A percentile compares a stretch with the other conserved stretches of the same genome.
Conservation (phyloP, 1,140 invertebrate species). For the Ips typographus region DNA sequence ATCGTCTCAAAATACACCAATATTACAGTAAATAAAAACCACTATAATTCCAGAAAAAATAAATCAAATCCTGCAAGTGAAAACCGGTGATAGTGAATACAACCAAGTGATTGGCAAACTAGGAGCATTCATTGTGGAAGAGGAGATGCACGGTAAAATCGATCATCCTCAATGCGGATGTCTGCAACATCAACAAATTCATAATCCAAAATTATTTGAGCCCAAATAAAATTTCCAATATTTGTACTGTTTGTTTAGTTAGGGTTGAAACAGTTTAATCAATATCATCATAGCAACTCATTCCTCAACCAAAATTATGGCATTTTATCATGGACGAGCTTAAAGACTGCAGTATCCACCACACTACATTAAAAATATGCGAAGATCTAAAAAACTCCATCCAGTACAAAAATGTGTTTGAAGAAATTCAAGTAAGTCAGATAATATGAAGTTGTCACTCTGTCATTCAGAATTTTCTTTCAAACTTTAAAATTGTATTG, state of each 20-base stretch:
- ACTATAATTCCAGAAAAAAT: conserved; percentile 39
- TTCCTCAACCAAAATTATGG: neutral
- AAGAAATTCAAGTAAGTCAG: conserved; percentile 60
- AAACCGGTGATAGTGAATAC: conserved; percentile 40
- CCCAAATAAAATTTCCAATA: too few relatives aligned
- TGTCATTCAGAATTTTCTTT: conserved; percentile 4
- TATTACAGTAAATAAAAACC: neutral
- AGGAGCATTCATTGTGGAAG: conserved; percentile 37
- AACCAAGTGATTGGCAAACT: conserved; percentile 32
- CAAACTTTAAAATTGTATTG: conserved; percentile 15
- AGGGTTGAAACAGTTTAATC: neutral
- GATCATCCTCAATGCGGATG: conserved; percentile 18
- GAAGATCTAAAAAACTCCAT: conserved; percentile 63
- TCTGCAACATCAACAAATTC: conserved; percentile 9
- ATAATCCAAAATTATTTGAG: neutral
- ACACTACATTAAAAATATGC: conserved; percentile 64
- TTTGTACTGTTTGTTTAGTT: too few relatives aligned
- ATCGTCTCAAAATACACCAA: conserved; percentile 3
- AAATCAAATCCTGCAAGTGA: conserved; percentile 38
- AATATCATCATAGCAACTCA: neutral
- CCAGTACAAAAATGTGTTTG: conserved; percentile 65
- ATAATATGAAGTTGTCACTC: too few relatives aligned
- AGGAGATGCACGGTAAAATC: conserved; percentile 41
- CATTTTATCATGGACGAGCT: conserved; percentile 54
- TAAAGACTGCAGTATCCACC: conserved; percentile 60